Evolutionary conservation across 2,888 invertebrate species (phyloP), one percentile per base, ranked within the genome.

Genomic region (Nineta flava): DNA sequence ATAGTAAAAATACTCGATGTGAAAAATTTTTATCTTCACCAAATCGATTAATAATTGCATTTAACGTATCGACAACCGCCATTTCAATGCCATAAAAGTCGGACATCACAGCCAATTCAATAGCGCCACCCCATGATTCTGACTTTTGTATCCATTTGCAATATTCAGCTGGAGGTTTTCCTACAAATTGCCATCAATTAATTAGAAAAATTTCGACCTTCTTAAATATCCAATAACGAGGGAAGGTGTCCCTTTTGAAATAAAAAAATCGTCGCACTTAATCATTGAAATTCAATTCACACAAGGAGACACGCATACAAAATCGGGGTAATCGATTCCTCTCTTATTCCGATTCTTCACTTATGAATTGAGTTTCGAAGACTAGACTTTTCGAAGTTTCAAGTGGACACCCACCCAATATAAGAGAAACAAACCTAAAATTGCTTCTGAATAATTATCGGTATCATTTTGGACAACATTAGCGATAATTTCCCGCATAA

Each of bases 51-150:
- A 95, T 85, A 53, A 90, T 84, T 41, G 83, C 84, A 65, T 90
- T 90, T 56, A 90, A 79, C 46, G 91, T 91, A 63, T 95, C 91
- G 3, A 95, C 87, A 2, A 95, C 94, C 53, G 83, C 92, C 65
- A 96, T 93, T 72, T 96, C 95, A 49, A 92, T 67, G 16, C 85
- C 84, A 65, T 88, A 94, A 66, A 85, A 85, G 61, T 81, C 79
- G 0, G 91, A 85, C 31, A 96, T 69, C 54, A 96, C 83, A 6
- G 93, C 80, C 31, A 95, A 74, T 71, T 96, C 96, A 56, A 96
- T 96, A 51, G 90, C 95, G 53, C 96, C 96, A 53, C 95, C 95
- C 96, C 96, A 96, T 0, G 90, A 85, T 57, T 84, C 86, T 0
- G 85, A 77, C 58, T 84, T 83, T 61, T 80, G 75, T 55, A 96